Evolutionary conservation across 2,888 invertebrate species (phyloP).

Genomic region (Nematopogon swammerdamellus): DNA sequence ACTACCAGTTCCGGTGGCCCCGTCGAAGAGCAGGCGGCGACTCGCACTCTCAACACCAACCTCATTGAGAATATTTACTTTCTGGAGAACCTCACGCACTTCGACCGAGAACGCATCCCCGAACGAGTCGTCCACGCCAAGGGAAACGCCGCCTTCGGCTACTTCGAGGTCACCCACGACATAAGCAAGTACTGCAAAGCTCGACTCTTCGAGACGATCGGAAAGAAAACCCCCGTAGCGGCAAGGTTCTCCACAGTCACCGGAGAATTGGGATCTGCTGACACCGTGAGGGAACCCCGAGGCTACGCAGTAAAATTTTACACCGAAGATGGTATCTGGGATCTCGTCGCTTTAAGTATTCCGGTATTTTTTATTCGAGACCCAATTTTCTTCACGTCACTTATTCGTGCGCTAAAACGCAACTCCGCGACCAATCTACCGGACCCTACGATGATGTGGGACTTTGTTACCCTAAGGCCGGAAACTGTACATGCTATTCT

Average conservation of each 20-base stretch:
- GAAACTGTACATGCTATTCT: slow-evolving; percentile 81
- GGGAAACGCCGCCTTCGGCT: slow-evolving; percentile 85
- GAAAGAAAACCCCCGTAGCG: slow-evolving; percentile 74
- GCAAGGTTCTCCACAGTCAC: slow-evolving; percentile 77
- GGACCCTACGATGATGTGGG: slow-evolving; percentile 85
- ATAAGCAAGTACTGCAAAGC: slow-evolving; percentile 73
- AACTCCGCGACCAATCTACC: slow-evolving; percentile 82
- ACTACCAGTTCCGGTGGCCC: slow-evolving; percentile 78
- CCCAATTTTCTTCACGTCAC: slow-evolving; percentile 80
- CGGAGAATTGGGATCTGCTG: slow-evolving; percentile 82
- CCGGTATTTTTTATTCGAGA: slow-evolving; percentile 88
- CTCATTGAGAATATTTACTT: slow-evolving; percentile 76
- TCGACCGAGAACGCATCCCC: slow-evolving; percentile 84
- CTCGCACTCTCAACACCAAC: slow-evolving; percentile 71
- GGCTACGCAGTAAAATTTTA: slow-evolving; percentile 92
- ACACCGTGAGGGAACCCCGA: slow-evolving; percentile 80
- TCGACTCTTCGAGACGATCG: slow-evolving; percentile 66
- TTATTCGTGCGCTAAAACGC: slow-evolving; percentile 89
- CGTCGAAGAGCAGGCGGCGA: slow-evolving; percentile 65
- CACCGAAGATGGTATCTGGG: slow-evolving; percentile 86
- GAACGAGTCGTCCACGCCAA: slow-evolving; percentile 92
- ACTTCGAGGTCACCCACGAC: slow-evolving; percentile 81
- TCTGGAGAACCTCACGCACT: slow-evolving; percentile 72
- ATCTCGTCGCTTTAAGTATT: slow-evolving; percentile 84
- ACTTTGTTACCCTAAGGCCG: slow-evolving; percentile 78